Conservation (phyloP, 2,888 invertebrate genomes). For the Drosophila melanocephala region DNA sequence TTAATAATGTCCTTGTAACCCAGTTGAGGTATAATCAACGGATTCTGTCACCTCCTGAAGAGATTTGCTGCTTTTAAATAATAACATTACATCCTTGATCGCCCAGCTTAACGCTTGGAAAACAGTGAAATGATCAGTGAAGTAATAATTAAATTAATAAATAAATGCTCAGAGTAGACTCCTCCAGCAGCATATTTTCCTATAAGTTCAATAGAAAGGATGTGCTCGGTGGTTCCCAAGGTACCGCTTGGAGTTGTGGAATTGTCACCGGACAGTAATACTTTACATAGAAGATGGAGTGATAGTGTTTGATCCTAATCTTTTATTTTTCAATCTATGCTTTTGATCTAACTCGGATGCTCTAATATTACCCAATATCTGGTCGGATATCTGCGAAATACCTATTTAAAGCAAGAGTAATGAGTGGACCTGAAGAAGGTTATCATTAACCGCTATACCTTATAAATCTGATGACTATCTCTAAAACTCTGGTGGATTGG, state of each 20-base stretch:
- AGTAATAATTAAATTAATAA: not conserved
- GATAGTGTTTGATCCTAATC: not conserved
- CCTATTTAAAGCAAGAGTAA: not conserved
- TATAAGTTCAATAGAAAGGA: not conserved
- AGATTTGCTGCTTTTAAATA: not conserved
- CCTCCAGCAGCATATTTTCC: not conserved
- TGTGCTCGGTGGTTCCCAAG: not conserved
- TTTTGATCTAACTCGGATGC: not conserved
- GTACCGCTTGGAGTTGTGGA: not conserved
- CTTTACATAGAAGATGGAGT: not conserved
- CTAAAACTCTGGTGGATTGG: not conserved
- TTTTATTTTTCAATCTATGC: not conserved
- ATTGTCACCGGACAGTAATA: not conserved
- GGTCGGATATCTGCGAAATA: not conserved
- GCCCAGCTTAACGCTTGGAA: not conserved
- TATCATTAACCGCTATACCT: not conserved
- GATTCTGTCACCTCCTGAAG: not conserved
- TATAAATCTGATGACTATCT: not conserved
- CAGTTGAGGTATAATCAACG: not conserved
- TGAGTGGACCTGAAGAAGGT: not conserved
- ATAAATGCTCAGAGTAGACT: not conserved
- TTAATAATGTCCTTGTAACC: not conserved
- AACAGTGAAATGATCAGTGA: rapidly evolving
- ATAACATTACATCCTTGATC: not conserved
- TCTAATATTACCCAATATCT: not conserved